Conservation (phyloP, 2,797 vertebrate genomes). For the Tenualosa thibaudeaui region DNA sequence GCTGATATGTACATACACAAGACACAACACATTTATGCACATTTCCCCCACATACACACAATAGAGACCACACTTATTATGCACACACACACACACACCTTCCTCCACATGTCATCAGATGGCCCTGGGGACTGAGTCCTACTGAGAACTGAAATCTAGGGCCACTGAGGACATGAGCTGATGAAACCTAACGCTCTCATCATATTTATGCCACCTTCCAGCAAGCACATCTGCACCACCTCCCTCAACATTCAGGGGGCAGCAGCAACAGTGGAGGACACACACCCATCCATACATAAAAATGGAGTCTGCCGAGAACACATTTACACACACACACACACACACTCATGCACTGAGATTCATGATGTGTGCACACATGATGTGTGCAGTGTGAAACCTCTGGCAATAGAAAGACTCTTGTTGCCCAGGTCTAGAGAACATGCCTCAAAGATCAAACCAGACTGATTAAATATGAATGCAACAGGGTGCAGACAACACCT, state of each 20-base stretch:
- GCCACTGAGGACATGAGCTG: background rate
- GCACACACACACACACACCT: background rate
- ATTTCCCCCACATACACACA: background rate
- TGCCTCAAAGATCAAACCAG: slow-evolving; percentile 52
- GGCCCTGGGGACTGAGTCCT: background rate
- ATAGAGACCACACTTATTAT: background rate
- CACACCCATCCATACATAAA: background rate
- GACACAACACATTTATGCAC: background rate
- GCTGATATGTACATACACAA: background rate
- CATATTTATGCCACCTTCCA: background rate
- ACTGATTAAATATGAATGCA: slow-evolving; percentile 52
- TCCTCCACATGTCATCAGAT: background rate
- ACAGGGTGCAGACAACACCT: slow-evolving; percentile 42
- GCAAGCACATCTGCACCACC: background rate
- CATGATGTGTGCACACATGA: background rate
- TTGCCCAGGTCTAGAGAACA: slow-evolving; percentile 53
- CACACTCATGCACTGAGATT: background rate
- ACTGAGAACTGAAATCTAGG: background rate
- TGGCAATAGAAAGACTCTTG: background rate
- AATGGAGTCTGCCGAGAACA: no score
- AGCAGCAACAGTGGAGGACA: background rate
- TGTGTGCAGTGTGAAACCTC: background rate
- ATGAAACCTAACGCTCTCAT: background rate
- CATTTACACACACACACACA: background rate
- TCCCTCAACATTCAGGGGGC: background rate